Percentiles rank a stretch among this genome's conserved stretches.
Evolutionary conservation across 2,888 invertebrate species (phyloP).

Genomic region (Chrysolina haemoptera): DNA sequence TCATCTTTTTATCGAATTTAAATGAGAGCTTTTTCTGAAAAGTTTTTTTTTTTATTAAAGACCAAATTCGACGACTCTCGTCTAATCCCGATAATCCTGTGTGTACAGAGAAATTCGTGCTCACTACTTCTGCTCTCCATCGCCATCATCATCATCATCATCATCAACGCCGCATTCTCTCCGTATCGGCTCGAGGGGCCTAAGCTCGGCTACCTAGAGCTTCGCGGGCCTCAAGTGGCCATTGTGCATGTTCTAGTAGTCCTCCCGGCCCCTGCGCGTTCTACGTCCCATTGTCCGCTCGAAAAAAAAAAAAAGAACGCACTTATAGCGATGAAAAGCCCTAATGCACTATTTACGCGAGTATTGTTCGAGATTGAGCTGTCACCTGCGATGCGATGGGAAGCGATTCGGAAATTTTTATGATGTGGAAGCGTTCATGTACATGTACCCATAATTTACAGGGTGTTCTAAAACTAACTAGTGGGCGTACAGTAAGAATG

Average conservation of each 20-base stretch:
- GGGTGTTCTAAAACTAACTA: too few species aligned
- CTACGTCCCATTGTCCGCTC: slow-evolving; percentile 57
- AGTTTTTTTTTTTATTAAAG: too few species aligned
- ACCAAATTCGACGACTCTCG: too few species aligned
- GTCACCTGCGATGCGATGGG: slow-evolving; percentile 46
- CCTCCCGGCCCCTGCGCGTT: slow-evolving; percentile 50
- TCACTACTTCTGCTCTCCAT: background rate
- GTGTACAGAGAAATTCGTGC: too few species aligned
- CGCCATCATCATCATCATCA: slow-evolving; percentile 29
- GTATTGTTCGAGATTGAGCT: slow-evolving; percentile 49
- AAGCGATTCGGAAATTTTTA: slow-evolving; percentile 35
- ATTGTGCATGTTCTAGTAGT: slow-evolving; percentile 56
- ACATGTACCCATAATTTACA: too few species aligned
- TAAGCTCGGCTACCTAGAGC: slow-evolving; percentile 62
- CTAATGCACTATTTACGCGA: slow-evolving; percentile 63
- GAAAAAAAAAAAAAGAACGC: slow-evolving; percentile 58
- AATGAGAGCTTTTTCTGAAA: too few species aligned
- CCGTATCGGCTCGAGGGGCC: slow-evolving; percentile 57
- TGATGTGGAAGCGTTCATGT: slow-evolving; percentile 24
- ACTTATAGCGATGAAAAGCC: slow-evolving; percentile 62
- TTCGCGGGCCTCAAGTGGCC: slow-evolving; percentile 61
- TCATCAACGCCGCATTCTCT: slow-evolving; percentile 28
- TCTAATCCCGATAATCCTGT: too few species aligned
- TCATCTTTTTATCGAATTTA: too few species aligned
- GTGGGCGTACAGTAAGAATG: too few species aligned